Evolutionary conservation across 2,888 invertebrate species (phyloP), one percentile per base, ranked within the genome.

Genomic region (Noctua janthina): DNA sequence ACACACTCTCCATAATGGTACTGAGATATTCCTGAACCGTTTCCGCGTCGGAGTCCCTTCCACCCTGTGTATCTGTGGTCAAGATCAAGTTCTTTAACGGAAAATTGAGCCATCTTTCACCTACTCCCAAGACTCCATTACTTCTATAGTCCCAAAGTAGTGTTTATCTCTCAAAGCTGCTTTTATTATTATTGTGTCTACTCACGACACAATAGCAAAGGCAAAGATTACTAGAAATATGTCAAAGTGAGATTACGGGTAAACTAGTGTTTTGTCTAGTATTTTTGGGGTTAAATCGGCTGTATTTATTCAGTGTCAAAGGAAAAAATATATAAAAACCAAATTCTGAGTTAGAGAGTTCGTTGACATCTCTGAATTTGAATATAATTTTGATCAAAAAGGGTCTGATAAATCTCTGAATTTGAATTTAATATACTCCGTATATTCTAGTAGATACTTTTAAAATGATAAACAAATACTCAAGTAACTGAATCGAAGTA

Each of bases 151-250:
- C 62, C 43, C 39, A 49, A 68, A 83, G 49, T 76, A 71, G 71
- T 51, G 43, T 72, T 83, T 68, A 71, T 76, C 70, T 80, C 71
- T 35, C 62, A 76, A 80, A 83, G 62, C 75, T 51, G 67, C n/a
- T 20, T 79, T 84, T 84, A 79, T 75, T 75, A 56, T 68, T 71
- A 72, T 83, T 75, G 54, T 71, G 66, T 56, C 2, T 17, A 62
- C 67, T 62, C 80, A 66, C 66, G 71, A 75, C 66, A 80, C 43
- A 68, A 72, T 71, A 71, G 35, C 62, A 64, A 75, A 79, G 66
- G 35, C 84, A 59, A 70, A 84, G 66, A 75, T 56, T 54, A 43
- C 62, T 8, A 56, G n/a, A 29, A 75, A 75, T 64, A 68, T 71
- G 67, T 75, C 71, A 67, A 59, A 79, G 29, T 39, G 15, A 54